Conservation (phyloP, 2,888 invertebrate genomes). For the Pedicia rivosa region DNA sequence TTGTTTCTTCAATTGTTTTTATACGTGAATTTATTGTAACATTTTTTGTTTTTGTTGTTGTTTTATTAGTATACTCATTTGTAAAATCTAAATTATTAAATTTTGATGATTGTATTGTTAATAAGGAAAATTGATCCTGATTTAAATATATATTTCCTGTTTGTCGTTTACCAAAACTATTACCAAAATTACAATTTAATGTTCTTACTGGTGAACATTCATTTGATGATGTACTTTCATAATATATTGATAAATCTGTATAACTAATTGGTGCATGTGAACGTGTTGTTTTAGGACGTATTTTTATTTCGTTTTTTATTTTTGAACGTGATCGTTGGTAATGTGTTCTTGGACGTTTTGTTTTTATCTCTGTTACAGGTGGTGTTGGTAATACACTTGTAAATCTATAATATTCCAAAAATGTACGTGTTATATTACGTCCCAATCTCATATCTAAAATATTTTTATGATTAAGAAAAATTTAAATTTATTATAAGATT, state of each 20-base stretch:
- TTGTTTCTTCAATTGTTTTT: constrained; percentile 10
- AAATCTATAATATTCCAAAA: constrained; percentile 66
- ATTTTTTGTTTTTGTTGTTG: not conserved
- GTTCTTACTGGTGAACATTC: constrained; percentile 29
- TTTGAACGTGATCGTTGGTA: constrained; percentile 28
- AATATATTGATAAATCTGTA: constrained; percentile 36
- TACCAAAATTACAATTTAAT: constrained; percentile 12
- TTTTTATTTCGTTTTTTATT: constrained; percentile 28
- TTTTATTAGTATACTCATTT: constrained; percentile 12
- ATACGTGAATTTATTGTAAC: not conserved
- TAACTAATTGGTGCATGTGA: constrained; percentile 35
- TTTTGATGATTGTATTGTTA: constrained; percentile 20
- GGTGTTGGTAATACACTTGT: constrained; percentile 46
- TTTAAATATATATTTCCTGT: constrained; percentile 14
- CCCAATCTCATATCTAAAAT: constrained; percentile 57
- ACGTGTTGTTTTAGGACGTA: constrained; percentile 33
- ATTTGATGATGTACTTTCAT: constrained; percentile 36
- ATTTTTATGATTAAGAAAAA: not conserved
- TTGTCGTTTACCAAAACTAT: constrained; percentile 17
- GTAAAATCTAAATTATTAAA: constrained; percentile 18
- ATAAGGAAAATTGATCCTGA: constrained; percentile 25
- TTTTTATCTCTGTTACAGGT: constrained; percentile 27
- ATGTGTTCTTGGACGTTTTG: constrained; percentile 23
- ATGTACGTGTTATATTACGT: constrained; percentile 56
- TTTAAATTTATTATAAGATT: not conserved